phyloP scores from a whole-genome alignment of 2,113 vertebrate species.

The Gymnobelideus leadbeateri region DNA sequence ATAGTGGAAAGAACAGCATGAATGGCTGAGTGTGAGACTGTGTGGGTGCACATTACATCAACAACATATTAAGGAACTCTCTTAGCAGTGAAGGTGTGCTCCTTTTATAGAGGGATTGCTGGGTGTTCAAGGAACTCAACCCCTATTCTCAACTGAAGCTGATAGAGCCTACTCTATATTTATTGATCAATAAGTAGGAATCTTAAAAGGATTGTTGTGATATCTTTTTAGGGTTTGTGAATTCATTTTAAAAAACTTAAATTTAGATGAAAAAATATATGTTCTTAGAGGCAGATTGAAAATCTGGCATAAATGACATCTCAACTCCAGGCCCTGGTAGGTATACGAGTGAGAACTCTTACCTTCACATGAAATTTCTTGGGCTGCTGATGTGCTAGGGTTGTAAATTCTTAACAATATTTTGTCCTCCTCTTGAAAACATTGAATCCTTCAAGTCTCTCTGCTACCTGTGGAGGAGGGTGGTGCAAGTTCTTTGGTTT shows the following conservation, averaged over 20 bases:
- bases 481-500: not conserved
- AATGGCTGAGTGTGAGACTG: fast-evolving
- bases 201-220: fast-evolving
- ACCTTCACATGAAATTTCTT: not conserved
- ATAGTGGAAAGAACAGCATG: not conserved
- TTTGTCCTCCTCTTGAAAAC: not conserved
- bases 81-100: fast-evolving
- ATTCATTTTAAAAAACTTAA: not conserved
- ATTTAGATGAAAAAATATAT: not conserved
- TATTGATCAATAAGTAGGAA: not conserved
- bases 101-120: fast-evolving
- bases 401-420: not conserved
- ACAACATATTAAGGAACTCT: not conserved
- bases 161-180: not conserved
- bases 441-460: not conserved
- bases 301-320: not conserved
- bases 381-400: not conserved
- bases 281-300: not conserved
- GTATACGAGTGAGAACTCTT: not conserved
- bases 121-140: not conserved
- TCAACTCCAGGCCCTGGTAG: not conserved
- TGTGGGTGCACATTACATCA: not conserved
- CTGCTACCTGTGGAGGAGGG: not conserved
- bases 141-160: fast-evolving
- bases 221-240: not conserved